These are phyloP conservation scores for Temnothorax ravouxi DNA, from an alignment of 2,888 invertebrate species.

Conservation along the genomic window DNA sequence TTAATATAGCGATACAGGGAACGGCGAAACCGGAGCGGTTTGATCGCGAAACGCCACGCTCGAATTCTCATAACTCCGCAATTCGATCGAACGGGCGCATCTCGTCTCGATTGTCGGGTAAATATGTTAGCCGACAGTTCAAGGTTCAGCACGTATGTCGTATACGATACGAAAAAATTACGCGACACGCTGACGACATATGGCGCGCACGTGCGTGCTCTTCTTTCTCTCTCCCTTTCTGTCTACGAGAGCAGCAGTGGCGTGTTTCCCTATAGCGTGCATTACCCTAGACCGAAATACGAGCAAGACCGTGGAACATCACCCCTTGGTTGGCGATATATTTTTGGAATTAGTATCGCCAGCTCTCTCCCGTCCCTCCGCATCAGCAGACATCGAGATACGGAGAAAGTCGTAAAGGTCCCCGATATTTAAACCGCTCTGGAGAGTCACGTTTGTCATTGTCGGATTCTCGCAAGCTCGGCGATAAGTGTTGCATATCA, in stretches of 20 bases:
- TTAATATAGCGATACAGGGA: constrained; percentile 67
- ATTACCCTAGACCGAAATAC: constrained; percentile 77
- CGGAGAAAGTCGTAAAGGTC: constrained; percentile 67
- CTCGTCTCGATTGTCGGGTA: not conserved
- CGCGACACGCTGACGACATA: constrained; percentile 62
- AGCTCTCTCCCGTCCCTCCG: not conserved
- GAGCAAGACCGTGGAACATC: constrained; percentile 59
- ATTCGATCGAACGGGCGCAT: constrained; percentile 4
- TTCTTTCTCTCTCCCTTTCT: constrained; percentile 38
- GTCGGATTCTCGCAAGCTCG: constrained; percentile 18
- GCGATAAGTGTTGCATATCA: not conserved
- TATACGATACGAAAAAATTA: constrained; percentile 64
- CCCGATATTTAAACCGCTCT: constrained; percentile 62
- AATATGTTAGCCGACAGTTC: constrained; percentile 56
- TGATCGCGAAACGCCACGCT: constrained; percentile 58
- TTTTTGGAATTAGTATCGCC: constrained; percentile 69
- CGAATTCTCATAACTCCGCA: constrained; percentile 27
- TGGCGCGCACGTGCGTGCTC: constrained; percentile 74
- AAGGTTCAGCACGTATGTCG: constrained; percentile 75
- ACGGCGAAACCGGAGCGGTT: constrained; percentile 60
- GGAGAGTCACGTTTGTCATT: constrained; percentile 39
- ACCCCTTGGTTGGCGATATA: constrained; percentile 59
- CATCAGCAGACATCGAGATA: constrained; percentile 45
- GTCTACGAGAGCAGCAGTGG: constrained; percentile 28
- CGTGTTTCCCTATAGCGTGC: constrained; percentile 57